Percentiles rank a stretch among this genome's conserved stretches.
These are phyloP conservation scores for Pseudococcus viburni DNA, from an alignment of 2,888 invertebrate species.

Conservation along the genomic window DNA sequence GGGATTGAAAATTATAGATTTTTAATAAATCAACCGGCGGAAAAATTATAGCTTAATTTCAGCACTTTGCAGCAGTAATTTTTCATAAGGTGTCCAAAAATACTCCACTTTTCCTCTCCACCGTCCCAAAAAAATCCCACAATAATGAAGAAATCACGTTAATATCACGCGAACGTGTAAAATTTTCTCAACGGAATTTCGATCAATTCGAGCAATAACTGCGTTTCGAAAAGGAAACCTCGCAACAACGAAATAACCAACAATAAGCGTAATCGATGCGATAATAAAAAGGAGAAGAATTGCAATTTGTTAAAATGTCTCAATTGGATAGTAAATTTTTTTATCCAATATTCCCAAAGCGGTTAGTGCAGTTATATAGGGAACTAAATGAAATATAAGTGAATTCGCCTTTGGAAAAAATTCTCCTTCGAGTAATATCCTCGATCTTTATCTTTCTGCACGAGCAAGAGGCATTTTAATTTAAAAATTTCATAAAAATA, in stretches of 20 bases:
- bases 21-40: background rate
- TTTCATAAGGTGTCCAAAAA: background rate
- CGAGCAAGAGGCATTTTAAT: background rate
- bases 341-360: background rate
- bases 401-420: background rate
- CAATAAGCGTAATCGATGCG: slow-evolving; percentile 7
- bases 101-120: background rate
- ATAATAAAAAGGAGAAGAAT: slow-evolving; percentile 5
- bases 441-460: background rate
- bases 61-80: background rate
- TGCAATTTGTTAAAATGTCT: background rate
- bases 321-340: slow-evolving; percentile 5
- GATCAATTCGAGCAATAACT: background rate
- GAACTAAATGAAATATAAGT: background rate
- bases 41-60: background rate
- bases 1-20: background rate
- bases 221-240: background rate
- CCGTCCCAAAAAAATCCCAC: background rate
- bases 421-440: background rate
- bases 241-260: background rate
- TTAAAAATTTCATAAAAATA: background rate
- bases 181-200: background rate
- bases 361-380: background rate
- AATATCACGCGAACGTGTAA: background rate
- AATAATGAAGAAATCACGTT: background rate